Evolutionary conservation across 2,888 invertebrate species (phyloP), one percentile per base, ranked within the genome.

Genomic region (Nebria brevicollis): DNA sequence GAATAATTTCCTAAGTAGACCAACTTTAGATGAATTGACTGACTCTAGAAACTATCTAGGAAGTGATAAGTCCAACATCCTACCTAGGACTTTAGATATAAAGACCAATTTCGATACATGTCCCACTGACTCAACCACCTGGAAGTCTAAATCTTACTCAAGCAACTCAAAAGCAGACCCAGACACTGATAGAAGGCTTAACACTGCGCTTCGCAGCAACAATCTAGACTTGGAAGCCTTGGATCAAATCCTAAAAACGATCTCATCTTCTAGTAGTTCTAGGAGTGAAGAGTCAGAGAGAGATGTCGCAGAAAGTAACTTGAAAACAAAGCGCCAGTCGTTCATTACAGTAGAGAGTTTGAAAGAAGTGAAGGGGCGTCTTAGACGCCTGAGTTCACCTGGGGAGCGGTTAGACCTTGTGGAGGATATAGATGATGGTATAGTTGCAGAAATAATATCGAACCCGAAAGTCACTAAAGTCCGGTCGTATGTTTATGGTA

Each of bases 321-420:
- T 66, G 66, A 70, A 20, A 70, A 85, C 86, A 65, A 89, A 89
- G 85, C 86, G 89, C 41, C 88, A 89, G 83, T 89, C 91, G 2
- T 92, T 93, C 83, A 90, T 93, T 6, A 92, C 93, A 0, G 92
- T 92, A 3, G 92, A 93, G 82, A 91, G 92, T 0, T 85, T 93
- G 72, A 91, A 92, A 84, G 92, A 92, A 87, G 92, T 93, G 11
- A 89, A 91, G 82, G 92, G 91, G n/a, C 89, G 91, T 82, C 85
- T 93, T 26, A 89, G 92, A 84, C 90, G 91, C 82, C 89, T 92
- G 2, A 91, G 90, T 77, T 90, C 91, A 8, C 88, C 91, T 8
- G 89, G 89, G 72, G 90, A 84, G 79, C 86, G 87, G 75, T 84
- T 86, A 42, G 84, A 85, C 82, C 65, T 26, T 20, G 64, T 42